Percentiles rank a stretch among this genome's conserved stretches.
Conservation (phyloP, 2,113 vertebrate species). For the Ochotona princeps region DNA sequence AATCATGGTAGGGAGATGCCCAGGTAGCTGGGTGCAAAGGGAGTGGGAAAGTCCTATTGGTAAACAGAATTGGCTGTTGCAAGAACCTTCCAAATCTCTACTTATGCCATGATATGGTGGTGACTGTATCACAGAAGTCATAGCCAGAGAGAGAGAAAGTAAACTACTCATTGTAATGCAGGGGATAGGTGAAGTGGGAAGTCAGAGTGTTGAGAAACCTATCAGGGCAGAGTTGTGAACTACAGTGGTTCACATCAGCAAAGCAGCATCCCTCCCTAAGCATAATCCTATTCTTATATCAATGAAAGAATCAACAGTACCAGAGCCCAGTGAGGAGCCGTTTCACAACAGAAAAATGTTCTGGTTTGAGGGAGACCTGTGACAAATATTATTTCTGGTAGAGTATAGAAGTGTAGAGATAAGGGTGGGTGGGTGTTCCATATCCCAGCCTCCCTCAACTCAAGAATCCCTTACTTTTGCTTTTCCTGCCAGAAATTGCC, state of each 20-base stretch:
- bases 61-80: no score
- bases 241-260: not conserved
- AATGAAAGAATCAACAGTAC: not conserved
- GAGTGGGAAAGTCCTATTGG: no score
- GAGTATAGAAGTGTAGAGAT: not conserved
- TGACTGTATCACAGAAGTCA: not conserved
- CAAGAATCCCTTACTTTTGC: not conserved
- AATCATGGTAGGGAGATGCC: no score
- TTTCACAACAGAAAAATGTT: not conserved
- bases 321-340: rapidly evolving
- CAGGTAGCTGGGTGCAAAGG: no score
- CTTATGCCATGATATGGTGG: not conserved
- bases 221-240: not conserved
- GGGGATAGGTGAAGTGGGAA: no score
- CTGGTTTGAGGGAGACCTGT: rapidly evolving
- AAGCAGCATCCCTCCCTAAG: rapidly evolving
- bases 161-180: not conserved
- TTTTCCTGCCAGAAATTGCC: not conserved
- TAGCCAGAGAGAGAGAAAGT: not conserved
- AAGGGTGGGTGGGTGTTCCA: not conserved
- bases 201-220: not conserved
- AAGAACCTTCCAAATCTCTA: not conserved
- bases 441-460: rapidly evolving
- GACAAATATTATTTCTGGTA: not conserved
- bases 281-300: no score